A percentile compares a stretch with the other conserved stretches of the same genome.
Evolutionary conservation across 2,113 vertebrate genomes (phyloP).

Genomic region (Cyprinus carpio): DNA sequence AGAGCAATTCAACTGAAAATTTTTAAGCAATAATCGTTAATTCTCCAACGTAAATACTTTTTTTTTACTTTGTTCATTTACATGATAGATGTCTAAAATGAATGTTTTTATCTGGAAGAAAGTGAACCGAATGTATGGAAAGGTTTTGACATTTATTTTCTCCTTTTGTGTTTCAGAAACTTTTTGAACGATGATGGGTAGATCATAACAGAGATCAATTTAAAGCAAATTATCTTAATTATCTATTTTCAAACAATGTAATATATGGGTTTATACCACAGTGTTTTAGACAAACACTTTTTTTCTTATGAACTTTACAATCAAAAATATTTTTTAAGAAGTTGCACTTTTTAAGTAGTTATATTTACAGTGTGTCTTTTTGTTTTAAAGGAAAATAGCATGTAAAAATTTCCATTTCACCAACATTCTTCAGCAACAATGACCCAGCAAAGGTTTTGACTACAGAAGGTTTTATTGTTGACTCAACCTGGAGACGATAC

Average conservation of each 20-base stretch:
- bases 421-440: background rate
- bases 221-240: background rate
- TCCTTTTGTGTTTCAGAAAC: background rate
- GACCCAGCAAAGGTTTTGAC: background rate
- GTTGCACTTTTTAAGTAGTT: background rate
- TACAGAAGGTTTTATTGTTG: background rate
- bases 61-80: background rate
- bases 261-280: background rate
- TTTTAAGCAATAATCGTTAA: background rate
- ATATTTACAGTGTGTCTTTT: background rate
- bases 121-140: background rate
- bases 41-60: background rate
- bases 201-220: background rate
- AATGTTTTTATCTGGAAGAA: background rate
- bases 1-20: background rate
- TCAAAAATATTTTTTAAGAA: background rate
- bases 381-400: background rate
- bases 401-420: background rate
- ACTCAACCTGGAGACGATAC: background rate
- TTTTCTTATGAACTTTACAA: background rate
- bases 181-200: background rate
- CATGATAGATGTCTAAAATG: background rate
- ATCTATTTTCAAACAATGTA: background rate
- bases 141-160: background rate
- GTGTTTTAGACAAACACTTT: background rate